Evolutionary conservation across 2,113 vertebrate genomes (phyloP), one percentile per base, ranked within the genome.

Genomic region (Cygnus atratus): DNA sequence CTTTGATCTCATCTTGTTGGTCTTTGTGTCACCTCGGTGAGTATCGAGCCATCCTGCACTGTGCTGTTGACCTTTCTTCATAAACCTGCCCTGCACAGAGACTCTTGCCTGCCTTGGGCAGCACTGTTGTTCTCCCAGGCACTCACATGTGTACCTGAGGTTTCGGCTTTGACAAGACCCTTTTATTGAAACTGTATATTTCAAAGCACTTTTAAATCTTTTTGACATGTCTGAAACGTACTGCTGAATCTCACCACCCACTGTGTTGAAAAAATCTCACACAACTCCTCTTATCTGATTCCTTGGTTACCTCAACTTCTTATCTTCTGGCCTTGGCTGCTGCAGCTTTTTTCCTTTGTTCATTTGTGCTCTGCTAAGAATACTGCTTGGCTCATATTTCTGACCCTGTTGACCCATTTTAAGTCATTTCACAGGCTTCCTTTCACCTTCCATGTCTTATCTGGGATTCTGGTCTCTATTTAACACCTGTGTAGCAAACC

Each of bases 241-340:
- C 70, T 57, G 35, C 77, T 1, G 44, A 87, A 80, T 61, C 7
- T 70, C 48, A 87, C 94, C 95, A 87, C 91, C 94, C 89, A 85
- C 93, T 15, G 94, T 33, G 85, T 61, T 88, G 87, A 26, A 61
- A 75, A 93, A 75, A 55, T 43, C 77, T 75, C 20, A 0, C 35
- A 0, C 33, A 74, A 68, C 77, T 93, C 65, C 61, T 95, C 89
- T 93, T 92, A 91, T 62, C 93, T 71, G 84, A 93, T 90, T 87
- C 72, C 82, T 90, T 70, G 75, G 55, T 95, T 91, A 68, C 78
- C 31, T 94, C 67, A 91, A 39, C 82, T 89, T 83, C 87, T 95
- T 94, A 90, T 92, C 93, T 90, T 52, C 72, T 97, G 78, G 67
- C 90, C 90, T 77, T 90, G 67, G 7, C 84, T 95, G 78, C 93